These are phyloP conservation scores for Cebidichthys violaceus DNA, from an alignment of 2,113 vertebrate genomes.

Conservation along the genomic window DNA sequence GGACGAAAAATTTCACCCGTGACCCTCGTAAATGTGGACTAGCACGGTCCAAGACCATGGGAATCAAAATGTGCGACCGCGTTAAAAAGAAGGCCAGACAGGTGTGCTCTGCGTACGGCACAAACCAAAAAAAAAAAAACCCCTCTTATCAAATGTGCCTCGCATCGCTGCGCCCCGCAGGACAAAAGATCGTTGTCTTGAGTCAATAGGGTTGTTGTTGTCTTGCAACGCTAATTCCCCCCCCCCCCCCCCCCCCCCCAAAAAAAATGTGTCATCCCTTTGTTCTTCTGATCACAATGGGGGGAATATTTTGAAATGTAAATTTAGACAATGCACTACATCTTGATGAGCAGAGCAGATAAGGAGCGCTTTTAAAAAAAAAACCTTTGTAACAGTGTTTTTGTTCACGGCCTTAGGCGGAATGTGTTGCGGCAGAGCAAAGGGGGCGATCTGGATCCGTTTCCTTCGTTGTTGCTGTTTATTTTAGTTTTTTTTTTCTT, in stretches of 20 bases:
- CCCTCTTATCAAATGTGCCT: slow-evolving; percentile 26
- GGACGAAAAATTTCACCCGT: background rate
- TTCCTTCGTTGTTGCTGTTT: slow-evolving; percentile 46
- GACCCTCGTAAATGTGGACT: slow-evolving; percentile 1
- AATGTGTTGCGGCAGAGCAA: slow-evolving; percentile 26
- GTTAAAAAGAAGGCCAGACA: slow-evolving; percentile 19
- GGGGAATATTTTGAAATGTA: slow-evolving; percentile 49
- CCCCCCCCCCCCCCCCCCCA: too few species aligned
- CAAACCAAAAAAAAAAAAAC: slow-evolving; percentile 28
- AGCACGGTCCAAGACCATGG: background rate
- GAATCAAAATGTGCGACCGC: slow-evolving; percentile 1
- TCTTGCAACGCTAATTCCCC: slow-evolving; percentile 38
- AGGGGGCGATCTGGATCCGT: slow-evolving; percentile 36
- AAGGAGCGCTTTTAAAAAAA: slow-evolving; percentile 22
- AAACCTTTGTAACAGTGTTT: slow-evolving; percentile 17
- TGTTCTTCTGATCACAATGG: slow-evolving; percentile 59
- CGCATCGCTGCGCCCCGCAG: slow-evolving; percentile 17
- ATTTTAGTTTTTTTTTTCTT: slow-evolving; percentile 18
- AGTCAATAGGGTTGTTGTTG: slow-evolving; percentile 60
- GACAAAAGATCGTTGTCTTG: slow-evolving; percentile 69
- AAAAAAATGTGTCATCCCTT: slow-evolving; percentile 36
- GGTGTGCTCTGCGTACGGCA: slow-evolving; percentile 20
- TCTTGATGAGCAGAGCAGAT: slow-evolving; percentile 30
- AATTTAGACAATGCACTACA: slow-evolving; percentile 12
- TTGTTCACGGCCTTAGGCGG: slow-evolving; percentile 40